phyloP scores from a whole-genome alignment of 2,888 invertebrate species.

The Orchesella flavescens region DNA sequence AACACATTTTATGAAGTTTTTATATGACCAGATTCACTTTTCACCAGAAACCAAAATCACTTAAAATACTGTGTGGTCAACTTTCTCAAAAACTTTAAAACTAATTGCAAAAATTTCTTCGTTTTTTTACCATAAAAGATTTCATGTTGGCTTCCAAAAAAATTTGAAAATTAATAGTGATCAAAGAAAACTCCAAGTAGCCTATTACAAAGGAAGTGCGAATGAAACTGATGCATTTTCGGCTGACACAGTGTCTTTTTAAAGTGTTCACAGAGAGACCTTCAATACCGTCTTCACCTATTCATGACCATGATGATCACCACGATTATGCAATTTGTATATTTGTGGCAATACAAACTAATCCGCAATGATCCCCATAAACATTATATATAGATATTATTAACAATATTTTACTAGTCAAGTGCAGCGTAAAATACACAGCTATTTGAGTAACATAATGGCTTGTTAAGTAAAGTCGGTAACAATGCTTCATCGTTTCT shows the following conservation, averaged over 20 bases:
- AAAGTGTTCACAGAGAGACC: slow-evolving; percentile 26
- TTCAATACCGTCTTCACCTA: slow-evolving; percentile 33
- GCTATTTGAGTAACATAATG: background rate
- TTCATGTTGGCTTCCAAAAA: slow-evolving; percentile 29
- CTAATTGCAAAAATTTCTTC: too few species aligned
- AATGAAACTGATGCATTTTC: slow-evolving; percentile 43
- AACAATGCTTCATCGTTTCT: slow-evolving; percentile 15
- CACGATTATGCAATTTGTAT: slow-evolving; percentile 52
- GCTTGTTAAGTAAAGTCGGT: background rate
- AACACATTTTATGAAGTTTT: background rate
- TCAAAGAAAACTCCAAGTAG: background rate
- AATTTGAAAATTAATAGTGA: slow-evolving; percentile 2
- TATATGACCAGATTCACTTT: too few species aligned
- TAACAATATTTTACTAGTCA: background rate
- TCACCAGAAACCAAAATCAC: too few species aligned
- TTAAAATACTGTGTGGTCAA: too few species aligned
- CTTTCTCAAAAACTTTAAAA: too few species aligned
- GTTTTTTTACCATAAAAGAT: slow-evolving; percentile 36
- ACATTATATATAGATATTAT: background rate
- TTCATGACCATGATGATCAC: slow-evolving; percentile 41
- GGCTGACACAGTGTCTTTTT: slow-evolving; percentile 36
- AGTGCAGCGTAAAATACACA: background rate
- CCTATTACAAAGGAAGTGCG: slow-evolving; percentile 32
- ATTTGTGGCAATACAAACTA: slow-evolving; percentile 29
- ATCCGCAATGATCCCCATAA: background rate